A percentile compares a stretch with the other conserved stretches of the same genome.
Conservation (phyloP, 2,888 invertebrate species). For the Idaea aversata region DNA sequence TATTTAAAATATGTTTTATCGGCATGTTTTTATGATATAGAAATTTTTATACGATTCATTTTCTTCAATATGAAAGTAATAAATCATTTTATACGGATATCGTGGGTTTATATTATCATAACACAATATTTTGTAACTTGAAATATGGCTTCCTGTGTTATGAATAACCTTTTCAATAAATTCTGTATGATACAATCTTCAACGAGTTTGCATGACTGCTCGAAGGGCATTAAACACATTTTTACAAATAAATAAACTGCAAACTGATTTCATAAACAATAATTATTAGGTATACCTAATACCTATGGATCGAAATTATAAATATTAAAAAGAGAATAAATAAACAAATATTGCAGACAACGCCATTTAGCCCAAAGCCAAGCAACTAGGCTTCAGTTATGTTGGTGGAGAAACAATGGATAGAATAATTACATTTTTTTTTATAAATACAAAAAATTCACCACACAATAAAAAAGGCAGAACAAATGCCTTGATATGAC, state of each 20-base stretch:
- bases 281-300: too few species aligned
- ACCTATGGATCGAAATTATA: too few species aligned
- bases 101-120: slow-evolving; percentile 30
- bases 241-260: background rate
- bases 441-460: too few species aligned
- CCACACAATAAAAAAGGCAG: too few species aligned
- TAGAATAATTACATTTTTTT: background rate
- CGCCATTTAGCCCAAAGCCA: too few species aligned
- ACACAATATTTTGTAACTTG: slow-evolving; percentile 34
- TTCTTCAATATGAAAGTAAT: slow-evolving; percentile 49
- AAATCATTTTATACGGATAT: slow-evolving; percentile 50
- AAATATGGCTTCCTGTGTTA: slow-evolving; percentile 47
- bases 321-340: too few species aligned
- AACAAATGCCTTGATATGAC: too few species aligned
- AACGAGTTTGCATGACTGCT: slow-evolving; percentile 16
- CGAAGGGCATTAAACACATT: slow-evolving; percentile 15
- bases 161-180: slow-evolving; percentile 41
- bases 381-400: too few species aligned
- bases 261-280: too few species aligned
- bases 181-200: slow-evolving; percentile 29
- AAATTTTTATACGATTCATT: slow-evolving; percentile 55
- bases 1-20: slow-evolving; percentile 63
- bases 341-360: too few species aligned
- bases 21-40: slow-evolving; percentile 52
- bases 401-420: too few species aligned